Conservation (phyloP, 2,888 invertebrate genomes). For the Idaea straminata region DNA sequence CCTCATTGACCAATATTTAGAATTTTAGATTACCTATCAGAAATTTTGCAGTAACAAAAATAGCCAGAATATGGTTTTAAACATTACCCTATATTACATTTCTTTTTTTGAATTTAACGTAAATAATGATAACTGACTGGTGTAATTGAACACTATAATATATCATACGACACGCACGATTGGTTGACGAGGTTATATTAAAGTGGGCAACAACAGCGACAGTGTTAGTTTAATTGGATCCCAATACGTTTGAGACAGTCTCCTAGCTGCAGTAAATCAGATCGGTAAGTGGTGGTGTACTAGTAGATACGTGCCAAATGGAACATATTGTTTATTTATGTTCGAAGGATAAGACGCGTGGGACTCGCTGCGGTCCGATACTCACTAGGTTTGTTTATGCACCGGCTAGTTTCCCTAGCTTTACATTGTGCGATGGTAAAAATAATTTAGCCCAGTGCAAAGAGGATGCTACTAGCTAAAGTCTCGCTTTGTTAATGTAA, state of each 20-base stretch:
- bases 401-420: neutral
- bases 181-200: constrained; percentile 8
- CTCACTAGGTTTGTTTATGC: constrained; percentile 13
- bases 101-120: no score
- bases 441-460: neutral
- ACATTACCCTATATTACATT: no score
- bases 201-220: neutral
- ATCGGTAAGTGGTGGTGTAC: constrained; percentile 25
- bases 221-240: constrained; percentile 28
- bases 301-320: constrained; percentile 26
- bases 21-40: no score
- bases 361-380: constrained; percentile 9
- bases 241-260: constrained; percentile 21
- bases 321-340: constrained; percentile 33
- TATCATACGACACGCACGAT: neutral
- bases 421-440: neutral
- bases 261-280: constrained; percentile 27
- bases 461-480: neutral
- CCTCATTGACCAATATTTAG: no score
- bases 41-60: no score
- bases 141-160: neutral
- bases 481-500: neutral
- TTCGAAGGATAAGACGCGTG: constrained; percentile 23
- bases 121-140: neutral
- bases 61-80: no score